Conservation (phyloP, 2,797 vertebrate species). For the Carcharodon carcharias region DNA sequence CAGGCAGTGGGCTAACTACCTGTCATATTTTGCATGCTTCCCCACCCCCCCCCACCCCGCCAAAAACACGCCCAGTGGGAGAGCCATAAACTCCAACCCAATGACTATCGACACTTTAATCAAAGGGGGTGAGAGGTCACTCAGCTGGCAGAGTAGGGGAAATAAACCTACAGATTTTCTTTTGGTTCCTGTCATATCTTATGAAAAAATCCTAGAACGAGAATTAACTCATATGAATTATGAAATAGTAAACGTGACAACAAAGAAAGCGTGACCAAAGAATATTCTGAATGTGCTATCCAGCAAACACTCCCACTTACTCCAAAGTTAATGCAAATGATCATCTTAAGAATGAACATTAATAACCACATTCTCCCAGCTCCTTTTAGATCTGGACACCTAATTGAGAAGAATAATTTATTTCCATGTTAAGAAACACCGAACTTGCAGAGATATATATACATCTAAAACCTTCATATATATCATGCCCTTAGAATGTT, state of each 20-base stretch:
- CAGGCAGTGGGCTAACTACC: no score
- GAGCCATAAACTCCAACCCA: background rate
- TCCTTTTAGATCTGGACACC: background rate
- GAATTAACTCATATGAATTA: background rate
- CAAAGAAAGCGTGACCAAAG: background rate
- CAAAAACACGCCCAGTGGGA: no score
- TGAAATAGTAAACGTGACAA: no score
- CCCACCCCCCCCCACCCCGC: no score
- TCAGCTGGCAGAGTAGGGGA: no score
- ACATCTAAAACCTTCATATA: no score
- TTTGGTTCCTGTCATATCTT: background rate
- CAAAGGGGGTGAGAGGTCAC: background rate
- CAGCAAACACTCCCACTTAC: background rate
- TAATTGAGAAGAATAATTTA: background rate
- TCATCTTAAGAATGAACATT: background rate
- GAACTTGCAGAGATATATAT: no score
- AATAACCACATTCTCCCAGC: background rate
- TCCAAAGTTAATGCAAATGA: background rate
- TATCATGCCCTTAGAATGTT: no score
- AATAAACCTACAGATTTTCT: background rate
- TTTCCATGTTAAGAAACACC: background rate
- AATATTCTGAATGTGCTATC: background rate
- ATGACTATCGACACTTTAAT: background rate
- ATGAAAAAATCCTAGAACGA: background rate
- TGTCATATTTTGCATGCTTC: no score